Percentiles rank a stretch among this genome's conserved stretches.
Conservation (phyloP, 2,888 invertebrate genomes). For the Diloba caeruleocephala region DNA sequence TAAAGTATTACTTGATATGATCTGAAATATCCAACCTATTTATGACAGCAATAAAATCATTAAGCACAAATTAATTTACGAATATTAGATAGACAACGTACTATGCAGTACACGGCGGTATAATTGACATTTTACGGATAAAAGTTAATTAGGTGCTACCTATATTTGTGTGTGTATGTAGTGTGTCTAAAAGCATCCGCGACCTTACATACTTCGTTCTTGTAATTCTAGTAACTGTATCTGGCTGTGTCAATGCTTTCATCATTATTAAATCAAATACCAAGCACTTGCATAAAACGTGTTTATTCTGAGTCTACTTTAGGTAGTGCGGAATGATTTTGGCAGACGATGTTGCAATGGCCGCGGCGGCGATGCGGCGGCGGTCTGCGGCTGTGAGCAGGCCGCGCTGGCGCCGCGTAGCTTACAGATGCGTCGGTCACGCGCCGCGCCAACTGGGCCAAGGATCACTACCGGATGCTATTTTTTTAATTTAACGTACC, state of each 20-base stretch:
- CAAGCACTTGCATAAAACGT: constrained; percentile 28
- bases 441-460: constrained; percentile 76
- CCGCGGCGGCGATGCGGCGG: constrained; percentile 48
- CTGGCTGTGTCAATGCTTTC: constrained; percentile 33
- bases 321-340: constrained; percentile 59
- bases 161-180: constrained; percentile 19
- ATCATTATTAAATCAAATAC: constrained; percentile 43
- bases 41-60: neutral
- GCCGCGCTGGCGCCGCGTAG: constrained; percentile 50
- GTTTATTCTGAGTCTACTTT: constrained; percentile 50
- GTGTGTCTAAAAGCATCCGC: constrained; percentile 37
- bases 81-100: constrained; percentile 9
- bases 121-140: too few relatives aligned
- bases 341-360: constrained; percentile 62
- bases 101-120: neutral
- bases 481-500: constrained; percentile 67
- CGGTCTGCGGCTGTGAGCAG: constrained; percentile 48
- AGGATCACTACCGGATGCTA: constrained; percentile 77
- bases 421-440: constrained; percentile 75
- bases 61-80: constrained; percentile 2
- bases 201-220: constrained; percentile 45
- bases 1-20: constrained; percentile 4
- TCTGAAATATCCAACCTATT: constrained; percentile 9
- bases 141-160: too few relatives aligned
- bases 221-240: constrained; percentile 29